A percentile compares a stretch with the other conserved stretches of the same genome.
Conservation (phyloP, 2,888 invertebrate species). For the Nomada ferruginata region DNA sequence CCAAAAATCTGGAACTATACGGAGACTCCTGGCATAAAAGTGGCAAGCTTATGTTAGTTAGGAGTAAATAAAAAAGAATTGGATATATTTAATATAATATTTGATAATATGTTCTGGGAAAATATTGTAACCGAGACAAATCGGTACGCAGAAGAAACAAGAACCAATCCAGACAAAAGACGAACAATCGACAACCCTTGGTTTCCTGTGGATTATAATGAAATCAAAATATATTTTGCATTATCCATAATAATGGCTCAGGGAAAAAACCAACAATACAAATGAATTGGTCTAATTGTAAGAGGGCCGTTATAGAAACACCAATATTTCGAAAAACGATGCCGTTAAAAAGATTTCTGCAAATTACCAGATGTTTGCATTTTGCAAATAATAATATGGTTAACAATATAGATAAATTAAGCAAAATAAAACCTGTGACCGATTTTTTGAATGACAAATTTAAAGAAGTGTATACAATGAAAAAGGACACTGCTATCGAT, state of each 20-base stretch:
- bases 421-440: slow-evolving; percentile 25
- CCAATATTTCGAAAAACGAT: slow-evolving; percentile 18
- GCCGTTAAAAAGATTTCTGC: slow-evolving; percentile 19
- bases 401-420: slow-evolving; percentile 20
- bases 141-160: not conserved
- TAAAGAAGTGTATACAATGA: slow-evolving; percentile 18
- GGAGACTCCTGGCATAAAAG: slow-evolving; percentile 23
- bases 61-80: slow-evolving; percentile 23
- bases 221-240: no score
- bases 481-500: slow-evolving; percentile 43
- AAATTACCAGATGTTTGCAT: slow-evolving; percentile 17
- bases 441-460: slow-evolving; percentile 33
- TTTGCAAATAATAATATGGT: slow-evolving; percentile 39
- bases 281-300: slow-evolving; percentile 27
- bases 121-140: slow-evolving; percentile 22
- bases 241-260: no score
- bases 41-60: slow-evolving; percentile 17
- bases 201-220: no score
- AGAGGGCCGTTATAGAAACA: slow-evolving; percentile 39
- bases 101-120: slow-evolving; percentile 22
- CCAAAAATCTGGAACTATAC: slow-evolving; percentile 38
- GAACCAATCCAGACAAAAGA: no score
- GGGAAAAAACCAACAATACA: not conserved
- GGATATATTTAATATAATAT: slow-evolving; percentile 28
- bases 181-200: no score